Conservation (phyloP, 1,140 invertebrate genomes). For the Drosophila ohnishii region DNA sequence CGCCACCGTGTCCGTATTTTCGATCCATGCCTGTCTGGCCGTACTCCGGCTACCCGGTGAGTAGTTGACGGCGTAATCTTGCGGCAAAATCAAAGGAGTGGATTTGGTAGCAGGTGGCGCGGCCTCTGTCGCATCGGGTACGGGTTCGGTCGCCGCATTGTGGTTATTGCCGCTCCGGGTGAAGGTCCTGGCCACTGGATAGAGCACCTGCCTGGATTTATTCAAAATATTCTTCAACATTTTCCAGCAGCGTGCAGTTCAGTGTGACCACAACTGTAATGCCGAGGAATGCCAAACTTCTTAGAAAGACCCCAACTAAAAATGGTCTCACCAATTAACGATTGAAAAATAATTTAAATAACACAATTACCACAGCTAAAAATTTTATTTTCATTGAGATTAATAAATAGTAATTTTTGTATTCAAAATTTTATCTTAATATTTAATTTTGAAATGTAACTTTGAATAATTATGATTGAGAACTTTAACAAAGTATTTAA, state of each 20-base stretch:
- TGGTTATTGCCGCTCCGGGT: conserved; percentile 16
- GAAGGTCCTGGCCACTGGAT: conserved; percentile 56
- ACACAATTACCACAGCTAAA: not conserved
- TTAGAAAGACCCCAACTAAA: not conserved
- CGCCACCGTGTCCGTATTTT: conserved; percentile 91
- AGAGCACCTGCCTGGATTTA: conserved; percentile 63
- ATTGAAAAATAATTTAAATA: not conserved
- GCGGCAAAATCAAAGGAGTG: conserved; percentile 58
- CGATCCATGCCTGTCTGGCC: conserved; percentile 93
- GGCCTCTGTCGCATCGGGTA: not conserved
- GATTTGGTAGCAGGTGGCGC: conserved; percentile 2
- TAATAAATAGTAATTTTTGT: too few species aligned
- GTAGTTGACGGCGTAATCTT: conserved; percentile 48
- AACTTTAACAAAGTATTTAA: conserved; percentile 10
- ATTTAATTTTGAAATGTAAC: conserved; percentile 1
- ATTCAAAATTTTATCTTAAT: not conserved
- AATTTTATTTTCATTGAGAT: not conserved
- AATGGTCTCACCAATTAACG: not conserved
- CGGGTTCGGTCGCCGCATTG: conserved; percentile 7
- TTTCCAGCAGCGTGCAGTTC: conserved; percentile 28
- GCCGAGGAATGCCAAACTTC: not conserved
- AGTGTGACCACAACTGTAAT: conserved; percentile 5
- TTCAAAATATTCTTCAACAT: conserved; percentile 77
- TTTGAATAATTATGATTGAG: conserved; percentile 33
- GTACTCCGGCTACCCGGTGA: conserved; percentile 54